A percentile compares a stretch with the other conserved stretches of the same genome.
phyloP scores from a whole-genome alignment of 2,888 invertebrate genomes.

The Argynnis bischoffii region DNA sequence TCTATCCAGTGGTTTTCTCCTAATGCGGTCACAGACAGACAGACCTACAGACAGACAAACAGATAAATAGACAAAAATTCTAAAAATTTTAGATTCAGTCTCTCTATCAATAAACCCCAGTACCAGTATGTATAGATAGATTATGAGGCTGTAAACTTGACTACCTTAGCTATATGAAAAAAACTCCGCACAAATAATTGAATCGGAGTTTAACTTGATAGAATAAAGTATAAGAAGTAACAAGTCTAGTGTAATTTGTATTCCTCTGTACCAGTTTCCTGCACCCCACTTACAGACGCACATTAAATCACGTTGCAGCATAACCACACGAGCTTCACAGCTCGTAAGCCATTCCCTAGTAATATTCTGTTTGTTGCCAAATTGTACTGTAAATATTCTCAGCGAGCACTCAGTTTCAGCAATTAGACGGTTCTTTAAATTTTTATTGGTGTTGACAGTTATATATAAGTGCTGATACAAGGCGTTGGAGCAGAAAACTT shows the following conservation, averaged over 20 bases:
- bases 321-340: constrained; percentile 35
- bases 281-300: constrained; percentile 1
- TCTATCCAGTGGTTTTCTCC: too few species aligned
- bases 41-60: too few species aligned
- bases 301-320: constrained; percentile 35
- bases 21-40: too few species aligned
- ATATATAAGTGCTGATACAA: constrained; percentile 7
- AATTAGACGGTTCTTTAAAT: constrained; percentile 50
- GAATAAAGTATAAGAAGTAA: too few species aligned
- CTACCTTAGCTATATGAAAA: too few species aligned
- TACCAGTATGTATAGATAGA: too few species aligned
- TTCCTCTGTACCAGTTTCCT: constrained; percentile 8
- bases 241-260: background rate
- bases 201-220: too few species aligned
- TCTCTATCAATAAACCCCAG: too few species aligned
- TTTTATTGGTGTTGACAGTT: constrained; percentile 39
- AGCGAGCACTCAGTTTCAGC: constrained; percentile 47
- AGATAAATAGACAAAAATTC: too few species aligned
- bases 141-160: too few species aligned
- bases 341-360: constrained; percentile 44
- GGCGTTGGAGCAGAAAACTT: background rate
- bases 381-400: constrained; percentile 52
- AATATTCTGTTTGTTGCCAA: constrained; percentile 44
- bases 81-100: too few species aligned
- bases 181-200: too few species aligned